A percentile compares a stretch with the other conserved stretches of the same genome.
Evolutionary conservation across 2,888 invertebrate species (phyloP).

Genomic region (Trichopria drosophilae): DNA sequence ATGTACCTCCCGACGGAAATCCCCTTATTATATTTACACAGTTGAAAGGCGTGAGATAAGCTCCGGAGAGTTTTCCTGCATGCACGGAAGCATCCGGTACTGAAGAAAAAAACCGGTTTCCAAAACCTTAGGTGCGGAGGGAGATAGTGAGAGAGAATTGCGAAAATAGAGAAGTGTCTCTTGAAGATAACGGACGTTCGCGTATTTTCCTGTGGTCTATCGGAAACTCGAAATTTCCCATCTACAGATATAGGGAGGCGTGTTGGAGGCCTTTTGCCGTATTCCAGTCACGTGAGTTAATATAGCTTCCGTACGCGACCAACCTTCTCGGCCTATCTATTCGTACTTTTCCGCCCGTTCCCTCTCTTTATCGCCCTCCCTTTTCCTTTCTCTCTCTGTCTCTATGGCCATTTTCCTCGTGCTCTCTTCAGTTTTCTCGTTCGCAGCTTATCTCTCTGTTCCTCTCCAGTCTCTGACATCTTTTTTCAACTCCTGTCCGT

Average conservation of each 20-base stretch:
- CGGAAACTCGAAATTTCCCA: constrained; percentile 36
- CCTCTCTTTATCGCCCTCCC: constrained; percentile 13
- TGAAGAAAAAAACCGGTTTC: neutral
- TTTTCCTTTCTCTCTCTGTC: constrained; percentile 10
- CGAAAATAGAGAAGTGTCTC: constrained; percentile 24
- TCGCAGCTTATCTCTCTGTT: neutral
- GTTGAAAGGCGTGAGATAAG: too few species aligned
- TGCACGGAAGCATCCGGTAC: too few species aligned
- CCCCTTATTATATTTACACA: too few species aligned
- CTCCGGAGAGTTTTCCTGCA: too few species aligned
- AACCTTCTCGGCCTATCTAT: constrained; percentile 34
- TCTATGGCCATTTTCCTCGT: constrained; percentile 6
- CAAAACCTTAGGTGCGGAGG: constrained; percentile 1
- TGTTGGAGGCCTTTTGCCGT: constrained; percentile 27
- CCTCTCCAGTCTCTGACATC: constrained; percentile 5
- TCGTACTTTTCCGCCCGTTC: constrained; percentile 38
- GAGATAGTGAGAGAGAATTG: constrained; percentile 27
- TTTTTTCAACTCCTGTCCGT: constrained; percentile 18
- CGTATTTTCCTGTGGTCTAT: constrained; percentile 35
- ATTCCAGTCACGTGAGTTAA: constrained; percentile 49
- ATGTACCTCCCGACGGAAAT: too few species aligned
- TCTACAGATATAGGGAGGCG: constrained; percentile 16
- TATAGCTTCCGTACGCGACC: constrained; percentile 45
- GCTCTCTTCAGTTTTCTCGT: neutral
- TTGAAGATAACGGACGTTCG: constrained; percentile 37